Conservation (phyloP, 2,888 invertebrate genomes). For the Rotaria socialis region DNA sequence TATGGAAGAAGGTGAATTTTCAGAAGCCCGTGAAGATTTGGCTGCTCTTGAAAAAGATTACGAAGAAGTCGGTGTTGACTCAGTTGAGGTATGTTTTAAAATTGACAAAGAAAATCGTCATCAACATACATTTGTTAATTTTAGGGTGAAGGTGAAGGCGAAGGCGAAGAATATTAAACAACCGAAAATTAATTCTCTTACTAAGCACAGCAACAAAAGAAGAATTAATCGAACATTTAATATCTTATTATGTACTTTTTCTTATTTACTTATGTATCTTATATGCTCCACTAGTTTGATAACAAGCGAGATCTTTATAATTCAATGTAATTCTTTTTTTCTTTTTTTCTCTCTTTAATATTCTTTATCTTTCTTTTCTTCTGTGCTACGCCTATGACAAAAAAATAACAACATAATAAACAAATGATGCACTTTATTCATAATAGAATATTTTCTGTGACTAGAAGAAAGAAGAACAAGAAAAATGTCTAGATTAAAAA, state of each 20-base stretch:
- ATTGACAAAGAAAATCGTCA: too few species aligned
- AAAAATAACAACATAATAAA: neutral
- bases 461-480: neutral
- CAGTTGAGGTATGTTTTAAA: slow-evolving; percentile 43
- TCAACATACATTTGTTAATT: neutral
- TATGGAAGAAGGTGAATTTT: slow-evolving; percentile 49
- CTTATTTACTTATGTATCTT: slow-evolving; percentile 20
- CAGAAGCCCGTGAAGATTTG: slow-evolving; percentile 49
- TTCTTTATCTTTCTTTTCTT: neutral
- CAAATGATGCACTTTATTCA: slow-evolving; percentile 21
- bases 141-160: slow-evolving; percentile 34
- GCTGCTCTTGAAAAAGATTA: slow-evolving; percentile 53
- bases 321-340: slow-evolving; percentile 24
- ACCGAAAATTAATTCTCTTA: neutral
- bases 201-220: neutral
- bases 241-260: slow-evolving; percentile 20
- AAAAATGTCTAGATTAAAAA: neutral
- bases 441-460: neutral
- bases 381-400: neutral
- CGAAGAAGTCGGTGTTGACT: slow-evolving; percentile 59
- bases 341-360: neutral
- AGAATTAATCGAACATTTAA: neutral
- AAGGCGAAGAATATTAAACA: slow-evolving; percentile 30
- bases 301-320: neutral
- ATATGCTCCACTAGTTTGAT: neutral